These are phyloP conservation scores for Channallabes apus DNA, from an alignment of 2,797 vertebrate genomes.

Conservation along the genomic window DNA sequence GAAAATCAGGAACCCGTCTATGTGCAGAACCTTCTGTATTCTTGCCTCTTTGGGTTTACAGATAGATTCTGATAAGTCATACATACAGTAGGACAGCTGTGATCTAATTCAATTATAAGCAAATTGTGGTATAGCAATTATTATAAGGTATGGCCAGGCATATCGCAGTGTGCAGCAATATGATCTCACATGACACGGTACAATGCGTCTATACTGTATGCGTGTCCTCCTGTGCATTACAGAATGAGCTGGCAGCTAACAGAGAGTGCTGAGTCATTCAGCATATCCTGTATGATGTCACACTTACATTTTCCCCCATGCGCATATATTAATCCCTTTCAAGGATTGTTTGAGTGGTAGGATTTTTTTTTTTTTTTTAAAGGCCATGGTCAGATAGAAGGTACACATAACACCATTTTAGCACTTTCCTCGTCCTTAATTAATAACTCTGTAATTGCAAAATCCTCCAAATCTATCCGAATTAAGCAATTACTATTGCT, in stretches of 20 bases:
- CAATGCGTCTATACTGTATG: neutral
- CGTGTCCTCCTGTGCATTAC: neutral
- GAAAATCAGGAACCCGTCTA: neutral
- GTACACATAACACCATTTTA: neutral
- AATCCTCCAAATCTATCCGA: neutral
- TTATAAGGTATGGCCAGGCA: neutral
- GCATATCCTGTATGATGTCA: conserved; percentile 33
- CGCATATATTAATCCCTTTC: neutral
- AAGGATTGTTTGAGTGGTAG: neutral
- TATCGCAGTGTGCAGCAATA: neutral
- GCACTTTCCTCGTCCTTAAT: neutral
- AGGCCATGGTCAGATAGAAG: neutral
- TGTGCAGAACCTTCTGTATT: neutral
- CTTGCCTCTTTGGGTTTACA: no score
- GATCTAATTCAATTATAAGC: neutral
- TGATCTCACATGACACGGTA: neutral
- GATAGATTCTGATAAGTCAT: neutral
- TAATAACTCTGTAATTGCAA: neutral
- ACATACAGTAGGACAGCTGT: no score
- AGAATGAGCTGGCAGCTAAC: conserved; percentile 8
- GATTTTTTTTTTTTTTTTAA: no score
- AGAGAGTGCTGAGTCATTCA: conserved; percentile 49
- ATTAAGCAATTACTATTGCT: neutral
- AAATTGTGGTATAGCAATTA: neutral
- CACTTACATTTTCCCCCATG: neutral